Conservation (phyloP, 2,888 invertebrate species). For the Cephonodes hylas region DNA sequence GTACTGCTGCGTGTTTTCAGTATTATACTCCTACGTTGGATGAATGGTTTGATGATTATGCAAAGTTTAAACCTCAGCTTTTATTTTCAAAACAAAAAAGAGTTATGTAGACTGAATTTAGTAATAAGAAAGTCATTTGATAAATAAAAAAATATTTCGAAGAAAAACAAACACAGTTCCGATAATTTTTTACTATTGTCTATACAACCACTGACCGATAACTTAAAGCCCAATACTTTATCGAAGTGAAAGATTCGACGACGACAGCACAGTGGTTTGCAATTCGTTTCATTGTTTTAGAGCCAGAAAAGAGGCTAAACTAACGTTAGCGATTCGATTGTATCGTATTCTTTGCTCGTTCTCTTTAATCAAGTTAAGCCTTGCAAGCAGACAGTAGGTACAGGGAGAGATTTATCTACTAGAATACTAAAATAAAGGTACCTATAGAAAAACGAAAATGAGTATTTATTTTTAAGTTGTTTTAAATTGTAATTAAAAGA, state of each 20-base stretch:
- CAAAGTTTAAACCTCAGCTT: too few relatives aligned
- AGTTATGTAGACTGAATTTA: too few relatives aligned
- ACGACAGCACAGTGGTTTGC: conserved; percentile 3
- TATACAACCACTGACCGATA: neutral
- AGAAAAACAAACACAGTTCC: neutral
- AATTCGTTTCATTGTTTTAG: conserved; percentile 9
- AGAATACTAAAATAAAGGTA: neutral
- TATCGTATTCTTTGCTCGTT: conserved; percentile 16
- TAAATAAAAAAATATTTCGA: too few relatives aligned
- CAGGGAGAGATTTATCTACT: neutral
- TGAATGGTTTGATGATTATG: too few relatives aligned
- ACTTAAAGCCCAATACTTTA: neutral
- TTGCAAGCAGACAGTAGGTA: neutral
- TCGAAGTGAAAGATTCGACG: neutral
- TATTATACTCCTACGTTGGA: too few relatives aligned
- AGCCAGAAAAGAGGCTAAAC: conserved; percentile 4
- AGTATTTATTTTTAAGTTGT: neutral
- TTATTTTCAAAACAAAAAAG: too few relatives aligned
- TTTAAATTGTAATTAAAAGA: neutral
- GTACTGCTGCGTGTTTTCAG: neutral
- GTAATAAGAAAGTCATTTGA: too few relatives aligned
- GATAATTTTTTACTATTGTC: neutral
- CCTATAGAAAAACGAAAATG: too few relatives aligned
- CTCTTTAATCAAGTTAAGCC: neutral
- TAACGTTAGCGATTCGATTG: neutral